Evolutionary conservation across 2,113 vertebrate species (phyloP), one percentile per base, ranked within the genome.

Genomic region (Datnioides undecimradiatus): DNA sequence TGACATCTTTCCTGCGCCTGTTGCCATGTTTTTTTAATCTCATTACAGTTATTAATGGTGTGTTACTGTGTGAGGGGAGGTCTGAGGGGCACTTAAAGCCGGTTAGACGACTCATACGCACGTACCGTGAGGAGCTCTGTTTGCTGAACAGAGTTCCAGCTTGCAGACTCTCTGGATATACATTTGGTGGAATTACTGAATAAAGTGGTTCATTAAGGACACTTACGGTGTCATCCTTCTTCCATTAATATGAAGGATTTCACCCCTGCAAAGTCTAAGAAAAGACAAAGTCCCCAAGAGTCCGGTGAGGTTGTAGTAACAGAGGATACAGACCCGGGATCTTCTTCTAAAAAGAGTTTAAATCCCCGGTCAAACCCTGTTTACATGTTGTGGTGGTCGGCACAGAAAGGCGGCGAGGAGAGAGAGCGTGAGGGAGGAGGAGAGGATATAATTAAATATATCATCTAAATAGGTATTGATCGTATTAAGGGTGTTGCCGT

Each of bases 401-500:
- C 34, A 72, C 60, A 43, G 58, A 76, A 79, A 74, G 16, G 54
- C 51, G 23, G 57, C 43, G 40, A 46, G 36, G n/a, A 21, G 23
- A 45, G 58, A 62, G 51, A 36, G 46, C 3, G 58, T 13, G 57
- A 33, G 19, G 45, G 23, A 49, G 67, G 33, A 45, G 76, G 29
- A 54, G 60, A 75, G 84, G 54, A 91, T 88, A 88, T 87, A 88
- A 92, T 92, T 89, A 89, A 87, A 90, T 90, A 88, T 83, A 90
- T 92, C 75, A 88, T 88, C 88, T 84, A 90, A 93, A 93, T 92
- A 88, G 88, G 67, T 88, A 94, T 94, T 79, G 91, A 94, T 93
- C 68, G 65, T 82, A 82, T 91, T 90, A 83, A 86, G 87, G 78
- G 79, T 89, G 85, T 87, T 88, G 74, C 73, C 36, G 60, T 87